Evolutionary conservation across 2,113 vertebrate genomes (phyloP), one percentile per base, ranked within the genome.

Genomic region (Cyrtonyx montezumae): DNA sequence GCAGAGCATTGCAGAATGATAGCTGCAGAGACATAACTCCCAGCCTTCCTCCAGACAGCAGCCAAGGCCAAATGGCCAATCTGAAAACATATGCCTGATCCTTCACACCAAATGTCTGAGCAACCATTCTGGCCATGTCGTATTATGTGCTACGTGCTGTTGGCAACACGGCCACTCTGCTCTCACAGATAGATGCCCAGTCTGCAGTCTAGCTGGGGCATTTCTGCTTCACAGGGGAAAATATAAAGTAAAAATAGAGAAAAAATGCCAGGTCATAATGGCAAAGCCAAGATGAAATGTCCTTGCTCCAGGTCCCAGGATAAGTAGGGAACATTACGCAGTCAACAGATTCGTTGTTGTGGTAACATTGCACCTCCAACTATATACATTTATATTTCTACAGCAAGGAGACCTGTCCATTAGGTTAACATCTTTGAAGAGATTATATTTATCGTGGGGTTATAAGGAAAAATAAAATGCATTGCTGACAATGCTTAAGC

Each of bases 381-480:
- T 37, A 20, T 11, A 79, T 18, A 77, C 85, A 34, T 16, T 2
- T 11, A 0, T 45, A 13, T 63, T 67, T 61, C 45, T 34, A 13
- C 32, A 83, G 32, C 37, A 42, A 62, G 37, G 5, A 76, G 18
- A 58, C 3, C 1, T 6, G 7, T 18, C 28, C 1, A 0, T 46
- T 74, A 43, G 2, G 15, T 30, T 36, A 76, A 69, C 21, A 34
- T 46, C 20, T 87, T 67, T n/a, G 4, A 59, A 82, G 36, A n/a
- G 0, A 65, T 45, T 45, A 17, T 42, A 13, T 20, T 51, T 65
- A 51, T 65, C 21, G 9, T 51, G 30, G 16, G 13, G 26, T 51
- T 49, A 34, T 37, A 51, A 40, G 28, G 26, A 8, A 77, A n/a
- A 1, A 8, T 40, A 49, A 66, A 69, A 62, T 51, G 19, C 30